Evolutionary conservation across 2,113 vertebrate species (phyloP).

Genomic region (Erythrocebus patas): DNA sequence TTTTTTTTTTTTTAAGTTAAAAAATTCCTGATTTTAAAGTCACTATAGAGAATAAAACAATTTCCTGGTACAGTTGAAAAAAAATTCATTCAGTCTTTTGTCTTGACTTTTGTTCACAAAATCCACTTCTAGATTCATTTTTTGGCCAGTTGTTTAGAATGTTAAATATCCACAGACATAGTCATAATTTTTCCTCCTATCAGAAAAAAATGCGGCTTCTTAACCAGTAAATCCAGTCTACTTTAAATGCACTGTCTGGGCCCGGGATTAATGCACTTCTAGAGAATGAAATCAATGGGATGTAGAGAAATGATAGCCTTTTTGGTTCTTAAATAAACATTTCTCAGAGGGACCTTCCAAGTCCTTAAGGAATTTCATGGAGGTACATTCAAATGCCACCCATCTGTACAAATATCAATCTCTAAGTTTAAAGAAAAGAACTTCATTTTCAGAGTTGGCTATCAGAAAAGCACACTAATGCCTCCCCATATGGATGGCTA

Average conservation of each 20-base stretch:
- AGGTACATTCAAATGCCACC: slow-evolving; percentile 70
- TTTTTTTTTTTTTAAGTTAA: background rate
- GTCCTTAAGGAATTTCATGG: slow-evolving; percentile 55
- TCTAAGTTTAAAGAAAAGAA: slow-evolving; percentile 44
- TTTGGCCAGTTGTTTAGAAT: slow-evolving; percentile 42
- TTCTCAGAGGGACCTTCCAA: slow-evolving; percentile 66
- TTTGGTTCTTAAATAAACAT: slow-evolving; percentile 68
- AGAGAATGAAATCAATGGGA: slow-evolving; percentile 52
- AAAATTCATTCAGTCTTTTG: background rate
- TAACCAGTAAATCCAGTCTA: slow-evolving; percentile 49
- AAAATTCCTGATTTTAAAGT: background rate
- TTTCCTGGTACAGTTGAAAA: background rate
- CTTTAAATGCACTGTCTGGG: slow-evolving; percentile 25
- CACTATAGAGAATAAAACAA: background rate
- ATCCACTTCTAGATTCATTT: background rate
- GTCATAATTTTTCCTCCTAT: slow-evolving; percentile 27
- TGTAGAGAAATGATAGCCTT: slow-evolving; percentile 56
- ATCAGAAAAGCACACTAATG: slow-evolving; percentile 44
- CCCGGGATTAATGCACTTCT: slow-evolving; percentile 49
- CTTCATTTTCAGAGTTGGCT: slow-evolving; percentile 56
- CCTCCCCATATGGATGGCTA: background rate
- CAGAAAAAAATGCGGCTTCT: slow-evolving; percentile 14
- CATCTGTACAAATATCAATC: slow-evolving; percentile 74
- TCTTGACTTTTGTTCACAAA: background rate
- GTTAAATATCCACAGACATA: slow-evolving; percentile 44